A percentile compares a stretch with the other conserved stretches of the same genome.
Conservation (phyloP, 2,113 vertebrate species). For the Cryptoleucopteryx plumbea region DNA sequence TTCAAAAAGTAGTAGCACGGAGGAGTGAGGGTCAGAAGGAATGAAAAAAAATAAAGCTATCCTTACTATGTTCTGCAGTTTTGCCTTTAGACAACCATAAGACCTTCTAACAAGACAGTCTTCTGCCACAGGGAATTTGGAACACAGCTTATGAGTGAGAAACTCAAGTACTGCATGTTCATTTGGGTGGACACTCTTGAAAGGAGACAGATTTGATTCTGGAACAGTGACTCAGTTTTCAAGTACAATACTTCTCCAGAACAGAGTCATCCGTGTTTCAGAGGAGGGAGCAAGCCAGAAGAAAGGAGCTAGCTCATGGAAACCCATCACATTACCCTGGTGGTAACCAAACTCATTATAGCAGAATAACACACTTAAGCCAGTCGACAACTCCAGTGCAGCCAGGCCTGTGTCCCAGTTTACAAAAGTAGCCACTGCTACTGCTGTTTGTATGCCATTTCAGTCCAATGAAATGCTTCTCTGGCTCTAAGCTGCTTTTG, state of each 20-base stretch:
- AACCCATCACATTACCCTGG: background rate
- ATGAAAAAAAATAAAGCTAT: background rate
- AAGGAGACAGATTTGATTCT: background rate
- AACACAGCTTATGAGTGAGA: background rate
- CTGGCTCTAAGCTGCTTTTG: background rate
- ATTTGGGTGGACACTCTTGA: background rate
- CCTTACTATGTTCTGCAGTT: background rate
- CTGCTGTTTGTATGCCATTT: background rate
- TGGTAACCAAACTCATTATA: background rate
- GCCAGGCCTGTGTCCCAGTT: background rate
- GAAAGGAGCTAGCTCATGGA: background rate
- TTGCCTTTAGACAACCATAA: background rate
- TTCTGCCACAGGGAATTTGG: background rate
- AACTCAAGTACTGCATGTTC: background rate
- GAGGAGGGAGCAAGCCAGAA: background rate
- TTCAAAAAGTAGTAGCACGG: background rate
- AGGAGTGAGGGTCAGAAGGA: background rate
- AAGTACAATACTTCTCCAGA: background rate
- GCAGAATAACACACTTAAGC: background rate
- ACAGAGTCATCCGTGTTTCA: background rate
- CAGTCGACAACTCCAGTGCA: background rate
- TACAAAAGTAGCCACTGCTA: background rate
- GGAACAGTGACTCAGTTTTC: background rate
- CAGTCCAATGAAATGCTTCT: background rate
- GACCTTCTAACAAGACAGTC: background rate